Evolutionary conservation across 2,888 invertebrate genomes (phyloP).

Genomic region (Ariolimax columbianus): DNA sequence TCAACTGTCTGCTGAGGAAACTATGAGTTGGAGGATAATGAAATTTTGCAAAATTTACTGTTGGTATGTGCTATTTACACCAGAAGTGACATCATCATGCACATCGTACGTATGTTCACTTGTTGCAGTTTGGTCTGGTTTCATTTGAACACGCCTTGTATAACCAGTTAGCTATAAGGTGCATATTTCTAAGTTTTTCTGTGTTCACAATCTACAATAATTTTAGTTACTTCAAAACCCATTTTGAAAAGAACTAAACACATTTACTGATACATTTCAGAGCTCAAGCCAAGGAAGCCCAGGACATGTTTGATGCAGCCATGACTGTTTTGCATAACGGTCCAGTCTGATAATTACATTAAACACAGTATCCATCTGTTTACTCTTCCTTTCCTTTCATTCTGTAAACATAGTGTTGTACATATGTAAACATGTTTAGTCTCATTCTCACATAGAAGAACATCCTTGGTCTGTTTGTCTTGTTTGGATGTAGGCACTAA

Average conservation of each 20-base stretch:
- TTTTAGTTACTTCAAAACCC: neutral
- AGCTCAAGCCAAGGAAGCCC: conserved; percentile 68
- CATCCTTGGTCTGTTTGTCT: neutral
- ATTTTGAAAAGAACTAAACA: neutral
- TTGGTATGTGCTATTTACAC: too few relatives aligned
- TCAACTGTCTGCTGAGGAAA: too few relatives aligned
- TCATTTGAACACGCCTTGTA: too few relatives aligned
- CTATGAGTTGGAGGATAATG: too few relatives aligned
- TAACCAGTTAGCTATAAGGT: too few relatives aligned
- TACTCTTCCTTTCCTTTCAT: conserved; percentile 18
- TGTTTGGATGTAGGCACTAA: neutral
- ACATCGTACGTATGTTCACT: too few relatives aligned
- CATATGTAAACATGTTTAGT: conserved; percentile 20
- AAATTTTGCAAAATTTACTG: too few relatives aligned
- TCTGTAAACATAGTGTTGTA: neutral
- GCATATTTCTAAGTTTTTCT: too few relatives aligned
- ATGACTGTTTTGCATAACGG: conserved; percentile 63
- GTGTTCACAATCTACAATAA: too few relatives aligned
- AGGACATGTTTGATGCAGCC: conserved; percentile 62
- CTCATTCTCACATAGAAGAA: neutral
- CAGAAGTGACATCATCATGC: too few relatives aligned
- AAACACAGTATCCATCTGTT: neutral
- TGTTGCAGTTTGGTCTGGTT: too few relatives aligned
- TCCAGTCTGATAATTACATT: conserved; percentile 59
- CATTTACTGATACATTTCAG: conserved; percentile 57